These are phyloP conservation scores for Dufourea novaeangliae DNA, from an alignment of 1,140 invertebrate genomes.

Conservation along the genomic window DNA sequence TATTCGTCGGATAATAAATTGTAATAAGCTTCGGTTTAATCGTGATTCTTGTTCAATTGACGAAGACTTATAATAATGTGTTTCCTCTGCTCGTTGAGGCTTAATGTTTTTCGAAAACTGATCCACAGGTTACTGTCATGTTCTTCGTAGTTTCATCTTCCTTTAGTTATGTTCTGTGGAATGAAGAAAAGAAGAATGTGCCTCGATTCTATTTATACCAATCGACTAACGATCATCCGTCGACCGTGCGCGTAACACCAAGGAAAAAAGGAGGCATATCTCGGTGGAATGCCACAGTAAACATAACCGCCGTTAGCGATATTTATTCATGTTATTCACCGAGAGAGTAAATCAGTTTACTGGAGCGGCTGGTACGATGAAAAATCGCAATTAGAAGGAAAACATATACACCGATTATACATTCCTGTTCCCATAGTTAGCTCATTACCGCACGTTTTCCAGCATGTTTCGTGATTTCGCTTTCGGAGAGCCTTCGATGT, in stretches of 20 bases:
- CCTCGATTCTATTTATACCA: not conserved
- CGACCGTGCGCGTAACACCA: not conserved
- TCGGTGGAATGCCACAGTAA: not conserved
- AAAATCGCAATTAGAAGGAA: not conserved
- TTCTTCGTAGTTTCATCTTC: conserved; percentile 36
- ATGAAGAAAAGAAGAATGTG: not conserved
- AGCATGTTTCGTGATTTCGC: too few species aligned
- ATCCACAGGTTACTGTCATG: not conserved
- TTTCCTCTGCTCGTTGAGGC: too few species aligned
- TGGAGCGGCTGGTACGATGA: not conserved
- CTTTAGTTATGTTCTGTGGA: too few species aligned
- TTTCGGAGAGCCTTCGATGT: too few species aligned
- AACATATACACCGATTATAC: not conserved
- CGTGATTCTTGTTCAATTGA: conserved; percentile 10
- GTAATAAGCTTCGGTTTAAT: not conserved
- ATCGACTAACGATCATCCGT: not conserved
- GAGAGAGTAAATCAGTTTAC: not conserved
- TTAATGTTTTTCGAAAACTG: too few species aligned
- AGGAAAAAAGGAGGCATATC: conserved; percentile 9
- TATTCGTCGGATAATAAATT: not conserved
- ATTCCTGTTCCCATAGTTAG: not conserved
- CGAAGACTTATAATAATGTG: conserved; percentile 9
- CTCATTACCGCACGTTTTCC: too few species aligned
- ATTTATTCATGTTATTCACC: conserved; percentile 4
- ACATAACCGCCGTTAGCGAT: not conserved